Conservation (phyloP, 2,888 invertebrate genomes). For the Pandemis corylana region DNA sequence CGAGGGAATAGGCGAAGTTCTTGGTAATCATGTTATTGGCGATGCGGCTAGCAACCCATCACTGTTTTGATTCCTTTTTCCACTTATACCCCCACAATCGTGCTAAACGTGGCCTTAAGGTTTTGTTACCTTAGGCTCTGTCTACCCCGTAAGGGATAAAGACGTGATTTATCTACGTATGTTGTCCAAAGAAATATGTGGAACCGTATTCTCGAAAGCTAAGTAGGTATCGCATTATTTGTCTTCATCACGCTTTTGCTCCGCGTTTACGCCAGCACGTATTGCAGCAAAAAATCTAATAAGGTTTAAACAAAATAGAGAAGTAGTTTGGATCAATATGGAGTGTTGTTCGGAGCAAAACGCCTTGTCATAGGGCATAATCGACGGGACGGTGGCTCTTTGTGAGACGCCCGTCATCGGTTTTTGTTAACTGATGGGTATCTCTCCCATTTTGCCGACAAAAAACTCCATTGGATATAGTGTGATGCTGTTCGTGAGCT, state of each 20-base stretch:
- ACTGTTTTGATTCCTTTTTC: too few species aligned
- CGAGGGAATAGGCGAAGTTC: too few species aligned
- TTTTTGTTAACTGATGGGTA: conserved; percentile 84
- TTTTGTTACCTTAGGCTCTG: too few species aligned
- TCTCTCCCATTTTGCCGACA: conserved; percentile 80
- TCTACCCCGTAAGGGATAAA: too few species aligned
- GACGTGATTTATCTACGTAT: too few species aligned
- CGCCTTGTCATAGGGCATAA: conserved; percentile 84
- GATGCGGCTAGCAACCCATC: too few species aligned
- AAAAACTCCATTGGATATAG: conserved; percentile 65
- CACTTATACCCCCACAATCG: too few species aligned
- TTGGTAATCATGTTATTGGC: too few species aligned
- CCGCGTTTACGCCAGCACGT: conserved; percentile 31
- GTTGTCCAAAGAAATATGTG: neutral
- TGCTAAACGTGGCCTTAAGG: too few species aligned
- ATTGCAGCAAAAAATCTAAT: conserved; percentile 71
- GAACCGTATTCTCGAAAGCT: neutral
- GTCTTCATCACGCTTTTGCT: conserved; percentile 29
- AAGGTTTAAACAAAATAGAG: conserved; percentile 77
- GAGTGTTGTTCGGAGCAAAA: conserved; percentile 79
- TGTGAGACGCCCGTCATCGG: conserved; percentile 75
- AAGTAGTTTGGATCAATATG: conserved; percentile 84
- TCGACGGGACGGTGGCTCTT: conserved; percentile 83
- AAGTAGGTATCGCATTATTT: neutral
- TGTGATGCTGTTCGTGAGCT: conserved; percentile 39